Evolutionary conservation across 1,140 invertebrate genomes (phyloP), one percentile per base, ranked within the genome.

Genomic region (Drosophila auraria): DNA sequence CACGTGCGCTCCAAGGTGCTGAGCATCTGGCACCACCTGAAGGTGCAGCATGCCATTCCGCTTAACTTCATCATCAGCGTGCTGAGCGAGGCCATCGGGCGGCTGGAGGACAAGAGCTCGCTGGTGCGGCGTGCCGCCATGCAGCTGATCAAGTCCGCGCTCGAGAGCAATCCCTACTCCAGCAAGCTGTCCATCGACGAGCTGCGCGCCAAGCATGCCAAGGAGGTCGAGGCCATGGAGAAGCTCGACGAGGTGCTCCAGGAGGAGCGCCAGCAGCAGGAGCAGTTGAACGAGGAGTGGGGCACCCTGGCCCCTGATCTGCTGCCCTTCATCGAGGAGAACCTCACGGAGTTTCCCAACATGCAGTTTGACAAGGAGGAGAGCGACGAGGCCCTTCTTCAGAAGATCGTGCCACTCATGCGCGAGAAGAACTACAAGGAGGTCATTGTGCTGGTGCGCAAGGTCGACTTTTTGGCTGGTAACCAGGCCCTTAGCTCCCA

Each of bases 1-100:
- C 97, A 97, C 90, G 97, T 98, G 1, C 94, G 98, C 60, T 96
- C 96, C 49, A 97, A 96, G 93, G 95, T 96, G 3, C 93, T 98
- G 23, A 96, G 97, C 81, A 95, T 96, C 56, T 97, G 97, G 96
- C 94, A 95, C 78, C 94, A 94, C 23, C 93, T 98, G 30, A 95
- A 96, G 61, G 94, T 94, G 45, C 95, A 96, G 78, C 95, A 95
- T 80, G 96, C 96, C 58, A 94, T 98, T 23, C 97, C 97, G 0
- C 92, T 98, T 30, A 93, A 92, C 1, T 93, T 95, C 61, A 95
- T 97, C 75, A 94, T 95, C 12, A 92, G 93, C 15, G 94, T 98
- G 54, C 93, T 97, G 42, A 93, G 94, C 63, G 93, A 95, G 11
- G 94, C 95, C 1, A 94, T 95, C n/a, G 94, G 95, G 14, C 95